Conservation (phyloP, 2,113 vertebrate genomes). For the Paramisgurnus dabryanus region DNA sequence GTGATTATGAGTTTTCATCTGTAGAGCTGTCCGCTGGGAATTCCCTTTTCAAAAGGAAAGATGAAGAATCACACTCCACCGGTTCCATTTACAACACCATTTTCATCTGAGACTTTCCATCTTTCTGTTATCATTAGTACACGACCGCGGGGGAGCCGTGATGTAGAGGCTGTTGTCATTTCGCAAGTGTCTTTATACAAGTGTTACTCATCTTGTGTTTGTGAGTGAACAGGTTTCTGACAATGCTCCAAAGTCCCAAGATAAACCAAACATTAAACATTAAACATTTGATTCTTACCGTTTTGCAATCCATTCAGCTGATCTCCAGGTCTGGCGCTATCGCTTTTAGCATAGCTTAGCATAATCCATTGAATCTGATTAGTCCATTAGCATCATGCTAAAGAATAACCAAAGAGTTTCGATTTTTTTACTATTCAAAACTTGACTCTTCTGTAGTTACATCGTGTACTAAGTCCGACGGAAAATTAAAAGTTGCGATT, state of each 20-base stretch:
- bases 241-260: not conserved
- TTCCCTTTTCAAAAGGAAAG: constrained; percentile 33
- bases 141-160: constrained; percentile 19
- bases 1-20: constrained; percentile 39
- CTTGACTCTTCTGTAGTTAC: no score
- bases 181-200: not conserved
- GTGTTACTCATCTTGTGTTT: not conserved
- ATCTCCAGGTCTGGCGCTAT: no score
- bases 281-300: no score
- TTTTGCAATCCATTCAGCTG: no score
- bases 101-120: constrained; percentile 48
- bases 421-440: no score
- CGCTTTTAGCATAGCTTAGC: no score
- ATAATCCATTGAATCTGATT: no score
- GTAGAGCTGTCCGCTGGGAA: constrained; percentile 11
- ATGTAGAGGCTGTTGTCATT: constrained; percentile 7
- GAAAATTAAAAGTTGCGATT: no score
- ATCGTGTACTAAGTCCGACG: no score
- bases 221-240: not conserved
- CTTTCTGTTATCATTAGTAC: constrained; percentile 48
- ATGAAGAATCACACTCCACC: constrained; percentile 44
- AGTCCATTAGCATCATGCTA: no score
- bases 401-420: no score
- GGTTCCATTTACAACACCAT: constrained; percentile 37
- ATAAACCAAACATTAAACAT: not conserved